Conservation (phyloP, 2,888 invertebrate species). For the Asteroscopus sphinx region DNA sequence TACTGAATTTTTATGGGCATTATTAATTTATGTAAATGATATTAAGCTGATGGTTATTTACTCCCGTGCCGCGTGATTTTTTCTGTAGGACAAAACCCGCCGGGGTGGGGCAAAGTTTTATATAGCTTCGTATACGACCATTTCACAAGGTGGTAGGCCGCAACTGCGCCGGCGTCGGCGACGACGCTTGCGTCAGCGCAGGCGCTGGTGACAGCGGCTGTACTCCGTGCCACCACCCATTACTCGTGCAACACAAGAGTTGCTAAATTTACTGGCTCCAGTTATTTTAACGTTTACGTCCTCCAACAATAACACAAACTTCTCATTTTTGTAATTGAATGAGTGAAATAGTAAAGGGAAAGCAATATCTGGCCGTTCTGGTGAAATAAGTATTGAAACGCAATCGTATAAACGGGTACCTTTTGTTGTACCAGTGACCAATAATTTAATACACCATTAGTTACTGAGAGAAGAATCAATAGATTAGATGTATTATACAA, state of each 20-base stretch:
- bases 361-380: constrained; percentile 63
- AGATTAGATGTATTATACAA: too few species aligned
- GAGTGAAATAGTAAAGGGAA: constrained; percentile 69
- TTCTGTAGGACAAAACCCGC: constrained; percentile 82
- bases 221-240: constrained; percentile 62
- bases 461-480: too few species aligned
- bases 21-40: constrained; percentile 42
- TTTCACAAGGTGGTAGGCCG: constrained; percentile 85
- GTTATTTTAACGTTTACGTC: constrained; percentile 75
- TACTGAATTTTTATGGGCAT: constrained; percentile 63
- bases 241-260: constrained; percentile 78
- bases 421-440: constrained; percentile 26
- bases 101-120: constrained; percentile 81
- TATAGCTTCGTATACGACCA: constrained; percentile 88
- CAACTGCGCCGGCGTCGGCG: constrained; percentile 74
- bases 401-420: constrained; percentile 39
- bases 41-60: constrained; percentile 44
- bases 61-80: constrained; percentile 74
- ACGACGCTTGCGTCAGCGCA: constrained; percentile 78
- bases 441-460: constrained; percentile 13
- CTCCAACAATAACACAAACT: constrained; percentile 70
- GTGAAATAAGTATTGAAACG: constrained; percentile 58
- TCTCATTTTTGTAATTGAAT: constrained; percentile 74
- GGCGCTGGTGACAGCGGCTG: constrained; percentile 65
- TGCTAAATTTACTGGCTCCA: constrained; percentile 81